Evolutionary conservation across 2,888 invertebrate genomes (phyloP), one percentile per base, ranked within the genome.

Genomic region (Spicauda simplicius): DNA sequence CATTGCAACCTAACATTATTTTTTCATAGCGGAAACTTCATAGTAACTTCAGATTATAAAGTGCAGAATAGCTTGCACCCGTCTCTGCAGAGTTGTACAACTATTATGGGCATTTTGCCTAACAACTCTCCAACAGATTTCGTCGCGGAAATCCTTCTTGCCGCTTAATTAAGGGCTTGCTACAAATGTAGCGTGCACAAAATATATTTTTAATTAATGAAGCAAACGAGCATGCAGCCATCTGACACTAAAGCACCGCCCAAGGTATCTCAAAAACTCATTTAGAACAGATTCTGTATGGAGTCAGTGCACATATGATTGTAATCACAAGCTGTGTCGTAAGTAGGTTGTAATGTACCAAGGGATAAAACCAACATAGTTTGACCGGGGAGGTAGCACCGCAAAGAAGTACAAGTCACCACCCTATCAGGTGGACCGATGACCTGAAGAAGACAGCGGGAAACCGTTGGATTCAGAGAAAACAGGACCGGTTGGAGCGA

Each of bases 91-190:
- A 62, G 53, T 41, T 54, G n/a, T 45, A 45, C 18, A 55, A 45
- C 52, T 63, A 14, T 63, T 25, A 55, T 55, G 19, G 41, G 41
- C 41, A 48, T 4, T n/a, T 55, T 45, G 63, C 62, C 25, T 12
- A 33, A 56, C 45, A 64, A 33, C 56, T 14, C 41, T 41, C 14
- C 41, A 41, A 41, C 41, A 41, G 41, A 14, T 62, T 55, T 25
- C 63, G 30, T 45, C 6, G 41, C 18, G 63, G 45, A 63, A 63
- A 48, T 63, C 48, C 55, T 63, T 56, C 55, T 63, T 25, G 33
- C 25, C 48, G 20, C 54, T 62, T 63, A 63, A 63, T 63, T 63
- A 63, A 41, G 41, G 14, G 41, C 5, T 41, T 41, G 41, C 41
- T 5, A 1, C 41, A 41, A 41, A 41, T 41, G 41, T 41, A 41